Percentiles rank a stretch among this genome's conserved stretches.
Conservation (phyloP, 1,140 invertebrate genomes). For the Listronotus oregonensis region DNA sequence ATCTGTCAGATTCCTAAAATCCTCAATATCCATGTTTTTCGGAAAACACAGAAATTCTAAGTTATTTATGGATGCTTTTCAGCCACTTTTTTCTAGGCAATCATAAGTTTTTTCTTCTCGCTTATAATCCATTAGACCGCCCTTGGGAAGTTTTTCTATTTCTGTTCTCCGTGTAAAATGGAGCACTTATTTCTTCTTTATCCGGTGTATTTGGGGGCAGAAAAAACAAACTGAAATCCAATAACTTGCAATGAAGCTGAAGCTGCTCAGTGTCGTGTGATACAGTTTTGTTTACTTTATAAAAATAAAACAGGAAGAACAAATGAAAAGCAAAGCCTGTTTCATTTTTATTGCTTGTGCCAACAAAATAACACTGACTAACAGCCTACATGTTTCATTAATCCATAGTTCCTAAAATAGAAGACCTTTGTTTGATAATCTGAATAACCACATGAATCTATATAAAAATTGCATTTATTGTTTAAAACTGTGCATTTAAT, state of each 20-base stretch:
- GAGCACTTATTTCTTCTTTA: slow-evolving; percentile 36
- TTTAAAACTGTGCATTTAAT: too few relatives aligned
- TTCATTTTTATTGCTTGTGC: too few relatives aligned
- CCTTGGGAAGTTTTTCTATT: slow-evolving; percentile 23
- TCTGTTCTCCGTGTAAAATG: slow-evolving; percentile 20
- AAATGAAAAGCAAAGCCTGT: too few relatives aligned
- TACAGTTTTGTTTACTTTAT: slow-evolving; percentile 11
- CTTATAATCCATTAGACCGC: slow-evolving; percentile 37
- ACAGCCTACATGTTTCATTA: too few relatives aligned
- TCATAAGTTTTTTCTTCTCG: slow-evolving; percentile 49
- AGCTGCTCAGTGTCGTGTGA: slow-evolving; percentile 11
- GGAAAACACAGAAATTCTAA: slow-evolving; percentile 18
- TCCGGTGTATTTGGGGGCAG: slow-evolving; percentile 19
- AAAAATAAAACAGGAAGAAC: background rate
- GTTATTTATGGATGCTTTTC: slow-evolving; percentile 47
- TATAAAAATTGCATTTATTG: too few relatives aligned
- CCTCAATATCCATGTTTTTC: too few relatives aligned
- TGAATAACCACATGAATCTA: too few relatives aligned
- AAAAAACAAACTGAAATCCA: slow-evolving; percentile 34
- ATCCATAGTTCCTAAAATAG: too few relatives aligned
- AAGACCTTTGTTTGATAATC: too few relatives aligned
- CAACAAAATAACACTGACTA: too few relatives aligned
- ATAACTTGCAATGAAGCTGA: slow-evolving; percentile 32
- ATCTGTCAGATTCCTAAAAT: too few relatives aligned
- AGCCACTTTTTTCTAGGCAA: slow-evolving; percentile 50